phyloP scores from a whole-genome alignment of 2,888 invertebrate genomes.

The Hetaerina titia region DNA sequence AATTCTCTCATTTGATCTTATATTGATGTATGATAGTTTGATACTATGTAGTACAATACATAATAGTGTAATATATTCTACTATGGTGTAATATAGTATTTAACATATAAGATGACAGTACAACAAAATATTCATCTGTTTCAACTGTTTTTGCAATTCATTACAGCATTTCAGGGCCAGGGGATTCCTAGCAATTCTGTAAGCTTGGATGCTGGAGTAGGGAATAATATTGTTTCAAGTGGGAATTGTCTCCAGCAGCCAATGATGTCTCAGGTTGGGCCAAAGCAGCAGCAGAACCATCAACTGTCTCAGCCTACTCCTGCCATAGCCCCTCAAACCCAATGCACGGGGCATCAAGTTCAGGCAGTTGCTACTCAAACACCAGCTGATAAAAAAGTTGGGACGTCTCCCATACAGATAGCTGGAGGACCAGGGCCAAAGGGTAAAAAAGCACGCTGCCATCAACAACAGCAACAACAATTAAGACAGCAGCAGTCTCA shows the following conservation, averaged over 20 bases:
- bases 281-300: conserved; percentile 30
- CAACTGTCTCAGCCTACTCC: conserved; percentile 23
- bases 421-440: background rate
- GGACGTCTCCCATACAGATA: conserved; percentile 11
- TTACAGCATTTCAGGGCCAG: conserved; percentile 44
- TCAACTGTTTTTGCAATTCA: background rate
- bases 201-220: conserved; percentile 22
- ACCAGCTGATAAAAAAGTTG: conserved; percentile 61
- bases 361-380: conserved; percentile 59
- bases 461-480: conserved; percentile 73
- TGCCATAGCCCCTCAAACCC: background rate
- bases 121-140: background rate
- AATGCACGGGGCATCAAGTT: conserved; percentile 46
- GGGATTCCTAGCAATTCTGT: conserved; percentile 33
- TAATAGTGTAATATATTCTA: background rate
- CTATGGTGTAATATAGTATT: background rate
- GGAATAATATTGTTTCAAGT: background rate
- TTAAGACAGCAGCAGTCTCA: conserved; percentile 77
- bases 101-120: too few species aligned
- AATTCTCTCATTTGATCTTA: too few species aligned
- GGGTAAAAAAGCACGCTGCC: conserved; percentile 24
- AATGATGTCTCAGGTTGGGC: background rate
- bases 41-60: too few species aligned
- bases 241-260: conserved; percentile 51
- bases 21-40: too few species aligned